These are phyloP conservation scores for Scomberomorus guttatus DNA, from an alignment of 2,797 vertebrate species.

Conservation along the genomic window DNA sequence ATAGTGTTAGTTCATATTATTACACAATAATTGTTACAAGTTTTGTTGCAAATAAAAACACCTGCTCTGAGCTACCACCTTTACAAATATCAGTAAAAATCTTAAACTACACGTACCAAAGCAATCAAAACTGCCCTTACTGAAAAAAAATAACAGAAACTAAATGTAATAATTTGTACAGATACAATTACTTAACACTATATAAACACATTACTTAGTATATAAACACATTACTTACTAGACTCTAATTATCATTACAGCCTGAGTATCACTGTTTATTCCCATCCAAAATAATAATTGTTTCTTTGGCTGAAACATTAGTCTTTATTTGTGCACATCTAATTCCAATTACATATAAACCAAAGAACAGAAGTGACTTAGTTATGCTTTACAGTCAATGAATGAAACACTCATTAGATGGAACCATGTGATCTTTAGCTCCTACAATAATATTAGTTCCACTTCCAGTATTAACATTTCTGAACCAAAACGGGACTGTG, in stretches of 20 bases:
- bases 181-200: constrained; percentile 36
- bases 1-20: background rate
- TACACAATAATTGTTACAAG: no score
- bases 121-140: background rate
- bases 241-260: constrained; percentile 47
- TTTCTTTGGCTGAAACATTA: constrained; percentile 36
- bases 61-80: background rate
- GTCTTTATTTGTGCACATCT: constrained; percentile 23
- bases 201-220: constrained; percentile 12
- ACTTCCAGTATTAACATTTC: background rate
- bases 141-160: constrained; percentile 1
- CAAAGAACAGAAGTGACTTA: constrained; percentile 17
- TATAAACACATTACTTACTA: constrained; percentile 26
- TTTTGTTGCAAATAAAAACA: background rate
- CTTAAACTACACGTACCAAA: constrained; percentile 15
- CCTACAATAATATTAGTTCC: background rate
- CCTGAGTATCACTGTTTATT: constrained; percentile 30
- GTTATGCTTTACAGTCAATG: constrained; percentile 9
- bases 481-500: background rate
- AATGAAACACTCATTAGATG: constrained; percentile 17
- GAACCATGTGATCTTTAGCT: constrained; percentile 3
- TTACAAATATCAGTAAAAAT: background rate
- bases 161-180: constrained; percentile 19
- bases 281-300: constrained; percentile 24
- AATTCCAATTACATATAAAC: constrained; percentile 31